Base-by-base conservation (phyloP, 2,797 vertebrate species). In the Echiichthys vipera region DNA sequence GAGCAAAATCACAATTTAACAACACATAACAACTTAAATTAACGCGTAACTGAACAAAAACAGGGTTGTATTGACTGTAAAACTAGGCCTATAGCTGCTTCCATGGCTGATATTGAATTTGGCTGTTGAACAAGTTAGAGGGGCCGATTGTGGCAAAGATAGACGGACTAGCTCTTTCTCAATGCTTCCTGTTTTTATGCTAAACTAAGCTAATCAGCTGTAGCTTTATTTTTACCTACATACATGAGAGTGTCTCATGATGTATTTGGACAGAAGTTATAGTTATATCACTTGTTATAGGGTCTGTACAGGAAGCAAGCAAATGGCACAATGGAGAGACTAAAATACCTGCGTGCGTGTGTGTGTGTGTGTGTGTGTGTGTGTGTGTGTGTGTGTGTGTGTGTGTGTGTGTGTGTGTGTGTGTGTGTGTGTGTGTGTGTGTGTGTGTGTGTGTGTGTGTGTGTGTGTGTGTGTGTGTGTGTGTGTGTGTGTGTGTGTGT, bases 321-420 rank as follows among this genome's bases (percentile, higher is more conserved):
- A 67, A 27, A 59, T 69, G 29, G 29, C 32, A 42, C 54, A 40
- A 74, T 63, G 15, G 18, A 50, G 27, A 71, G 7, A 74, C 24
- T 61, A 20, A 49, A 57, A n/a, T n/a, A n/a, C n/a, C n/a, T 34
- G 7, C 54, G 49, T 22, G 7, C 39, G 12, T 46, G 30, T 9
- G 32, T 20, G 36, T 15, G 6, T 1, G n/a, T 36, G 10, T 46
- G 34, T 55, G 17, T 47, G 51, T 63, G 6, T 37, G 47, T 36
- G 18, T 46, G 13, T 27, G 40, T 13, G 42, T 24, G 27, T 18
- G 6, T 1, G 20, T 46, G 15, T 47, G 27, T 61, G n/a, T 46
- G 46, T 59, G 11, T 59, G 43, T 17, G 13, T 63, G 4, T 22
- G 50, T 24, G 36, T 27, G 39, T 18, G 1, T 1, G 11, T 43